Conservation (phyloP, 1,140 invertebrate species). For the Pogonus chalceus region DNA sequence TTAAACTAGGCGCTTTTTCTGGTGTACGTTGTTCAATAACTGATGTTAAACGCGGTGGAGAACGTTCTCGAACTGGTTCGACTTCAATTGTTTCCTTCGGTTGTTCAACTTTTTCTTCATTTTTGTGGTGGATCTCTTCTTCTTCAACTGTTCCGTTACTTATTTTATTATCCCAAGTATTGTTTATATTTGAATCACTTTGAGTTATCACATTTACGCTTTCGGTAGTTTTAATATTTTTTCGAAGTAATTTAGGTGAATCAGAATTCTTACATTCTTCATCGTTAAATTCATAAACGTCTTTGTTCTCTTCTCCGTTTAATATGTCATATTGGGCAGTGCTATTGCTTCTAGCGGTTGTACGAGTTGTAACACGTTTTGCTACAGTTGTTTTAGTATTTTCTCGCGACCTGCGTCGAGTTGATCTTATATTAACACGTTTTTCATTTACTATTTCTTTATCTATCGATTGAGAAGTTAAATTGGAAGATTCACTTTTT, state of each 20-base stretch:
- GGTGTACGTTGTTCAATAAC: background rate
- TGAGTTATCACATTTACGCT: constrained; percentile 15
- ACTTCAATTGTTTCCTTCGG: background rate
- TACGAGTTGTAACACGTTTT: background rate
- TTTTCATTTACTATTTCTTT: background rate
- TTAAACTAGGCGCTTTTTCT: constrained; percentile 43
- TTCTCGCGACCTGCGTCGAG: constrained; percentile 1
- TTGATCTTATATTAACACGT: background rate
- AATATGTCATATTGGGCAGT: constrained; percentile 12
- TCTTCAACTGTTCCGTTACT: background rate
- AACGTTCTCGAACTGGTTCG: background rate
- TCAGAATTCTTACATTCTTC: constrained; percentile 23
- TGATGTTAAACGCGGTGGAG: background rate
- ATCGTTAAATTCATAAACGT: constrained; percentile 42
- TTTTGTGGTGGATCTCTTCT: background rate
- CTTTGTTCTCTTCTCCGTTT: constrained; percentile 25
- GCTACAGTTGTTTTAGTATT: background rate
- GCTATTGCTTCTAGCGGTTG: constrained; percentile 13
- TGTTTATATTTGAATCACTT: constrained; percentile 3
- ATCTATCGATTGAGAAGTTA: background rate
- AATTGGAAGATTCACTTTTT: background rate
- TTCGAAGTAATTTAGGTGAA: constrained; percentile 5
- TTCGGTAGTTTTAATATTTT: background rate
- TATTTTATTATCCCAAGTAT: background rate
- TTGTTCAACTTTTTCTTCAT: background rate